Evolutionary conservation across 2,888 invertebrate genomes (phyloP).

Genomic region (Drosophila atripex): DNA sequence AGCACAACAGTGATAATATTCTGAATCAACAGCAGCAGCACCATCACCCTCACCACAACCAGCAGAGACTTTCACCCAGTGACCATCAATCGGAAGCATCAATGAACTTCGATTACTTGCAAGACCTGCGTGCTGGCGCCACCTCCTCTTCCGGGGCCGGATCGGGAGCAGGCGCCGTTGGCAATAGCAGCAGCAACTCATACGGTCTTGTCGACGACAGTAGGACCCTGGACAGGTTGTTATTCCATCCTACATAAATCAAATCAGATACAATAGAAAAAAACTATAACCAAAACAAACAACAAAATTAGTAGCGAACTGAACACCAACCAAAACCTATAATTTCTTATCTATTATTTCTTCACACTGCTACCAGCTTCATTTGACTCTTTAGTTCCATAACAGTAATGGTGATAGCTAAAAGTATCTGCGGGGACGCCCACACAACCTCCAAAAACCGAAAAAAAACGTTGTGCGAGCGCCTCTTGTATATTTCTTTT

Average conservation of each 20-base stretch:
- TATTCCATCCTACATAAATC: constrained; percentile 62
- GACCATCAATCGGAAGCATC: constrained; percentile 79
- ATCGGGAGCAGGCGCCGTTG: constrained; percentile 15
- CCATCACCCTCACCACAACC: background rate
- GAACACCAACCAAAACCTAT: constrained; percentile 18
- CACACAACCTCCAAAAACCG: constrained; percentile 49
- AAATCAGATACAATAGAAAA: constrained; percentile 19
- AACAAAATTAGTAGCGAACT: constrained; percentile 29
- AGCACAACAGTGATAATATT: constrained; percentile 51
- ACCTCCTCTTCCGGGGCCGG: constrained; percentile 49
- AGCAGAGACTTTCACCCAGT: constrained; percentile 48
- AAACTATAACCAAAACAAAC: constrained; percentile 6
- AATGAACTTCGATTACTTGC: constrained; percentile 83
- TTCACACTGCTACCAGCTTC: constrained; percentile 40
- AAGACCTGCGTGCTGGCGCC: constrained; percentile 70
- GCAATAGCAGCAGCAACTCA: constrained; percentile 44
- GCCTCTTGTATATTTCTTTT: constrained; percentile 49
- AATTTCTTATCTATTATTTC: constrained; percentile 25
- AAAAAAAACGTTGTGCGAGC: constrained; percentile 51
- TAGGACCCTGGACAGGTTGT: constrained; percentile 83
- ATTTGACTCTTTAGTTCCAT: constrained; percentile 34
- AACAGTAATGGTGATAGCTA: constrained; percentile 62
- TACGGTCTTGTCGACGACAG: constrained; percentile 82
- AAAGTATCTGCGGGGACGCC: constrained; percentile 51
- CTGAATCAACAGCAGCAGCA: constrained; percentile 41